Base-by-base conservation (phyloP, 2,797 vertebrate species). In the Phrynocephalus vlangalii region DNA sequence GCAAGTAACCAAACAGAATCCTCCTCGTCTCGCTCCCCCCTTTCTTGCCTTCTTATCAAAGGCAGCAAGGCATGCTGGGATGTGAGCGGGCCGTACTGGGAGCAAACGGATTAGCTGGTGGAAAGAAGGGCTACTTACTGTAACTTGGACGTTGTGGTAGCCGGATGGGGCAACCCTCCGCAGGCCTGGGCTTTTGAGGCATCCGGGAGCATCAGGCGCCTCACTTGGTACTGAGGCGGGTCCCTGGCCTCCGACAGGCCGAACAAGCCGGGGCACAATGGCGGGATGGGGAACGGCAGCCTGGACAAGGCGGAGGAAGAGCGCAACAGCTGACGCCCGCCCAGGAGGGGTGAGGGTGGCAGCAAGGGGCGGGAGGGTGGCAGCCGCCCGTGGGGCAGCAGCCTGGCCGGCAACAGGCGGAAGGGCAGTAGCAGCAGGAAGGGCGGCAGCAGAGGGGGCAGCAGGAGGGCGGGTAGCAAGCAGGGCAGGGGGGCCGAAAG, bases 221-320 rank as follows among this genome's bases (percentile, higher is more conserved):
- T 85, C 72, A 90, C 79, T 87, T 90, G 82, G 82, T 71, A 71
- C 33, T 85, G 82, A 87, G 72, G 22, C 73, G 86, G 4, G 79
- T 28, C 44, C 89, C 86, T 1, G 79, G 72, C 71, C 77, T 63
- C 63, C 77, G 71, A 24, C 89, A 90, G 15, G 78, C 79, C 11
- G 80, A 9, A 22, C 89, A 88, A 60, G 83, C 70, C 0, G 83
- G 81, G 16, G 24, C 24, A 1, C 78, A 77, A n/a, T 70, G 77
- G 9, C 52, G 82, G 33, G 82, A 66, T 44, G 78, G 26, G 15
- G 82, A 82, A 13, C 33, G 67, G 33, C 78, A 86, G 67, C 67
- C 85, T 10, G 70, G 68, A 30, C 88, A 90, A 44, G 70, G 20
- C 1, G 77, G 76, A 30, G 77, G 76, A 30, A 75, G 81, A 11